Base-by-base conservation (phyloP, 2,888 invertebrate genomes). In the Rugalucina vietnamica region DNA sequence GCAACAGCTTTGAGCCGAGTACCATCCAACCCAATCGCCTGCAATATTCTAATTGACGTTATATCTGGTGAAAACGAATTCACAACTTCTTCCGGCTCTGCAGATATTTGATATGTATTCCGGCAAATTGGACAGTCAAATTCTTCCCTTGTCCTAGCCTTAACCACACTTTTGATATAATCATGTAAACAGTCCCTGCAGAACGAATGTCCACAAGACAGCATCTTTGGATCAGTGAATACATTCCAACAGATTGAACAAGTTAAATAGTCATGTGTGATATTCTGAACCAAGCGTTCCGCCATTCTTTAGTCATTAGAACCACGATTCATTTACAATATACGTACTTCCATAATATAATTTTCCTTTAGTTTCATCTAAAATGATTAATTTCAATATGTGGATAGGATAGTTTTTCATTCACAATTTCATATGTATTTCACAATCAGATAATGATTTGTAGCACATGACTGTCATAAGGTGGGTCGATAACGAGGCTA, bases 71-170 rank as follows among this genome's bases (percentile, higher is more conserved):
- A 57, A 12, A 87, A 81, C 14, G 65, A 71, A 18, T 71, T 76
- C 36, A 87, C 83, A 39, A 78, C 65, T 1, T 73, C 76, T 21
- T 79, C 73, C 0, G 81, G 79, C 2, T 72, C 34, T 1, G 65
- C 27, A 10, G 70, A 37, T 4, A 83, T 74, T 27, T 65, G 18
- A 34, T 81, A 76, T 10, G 78, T 57, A 43, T 76, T 73, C 0
- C 87, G 69, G 34, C 87, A 87, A 73, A 85, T 83, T n/a, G 87
- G 87, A 37, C 87, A 87, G 21, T 85, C 83, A 37, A 83, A 83
- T 18, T 37, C 65, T 43, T 83, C 81, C 36, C 74, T 72, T 0
- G 54, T 29, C 21, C 21, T 65, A 24, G 72, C 27, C 24, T 77
- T 54, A 0, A 73, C 70, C 18, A 83, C 71, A 18, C 73, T 84